Evolutionary conservation across 2,888 invertebrate species (phyloP), one percentile per base, ranked within the genome.

Genomic region (Zygogramma bicolorata): DNA sequence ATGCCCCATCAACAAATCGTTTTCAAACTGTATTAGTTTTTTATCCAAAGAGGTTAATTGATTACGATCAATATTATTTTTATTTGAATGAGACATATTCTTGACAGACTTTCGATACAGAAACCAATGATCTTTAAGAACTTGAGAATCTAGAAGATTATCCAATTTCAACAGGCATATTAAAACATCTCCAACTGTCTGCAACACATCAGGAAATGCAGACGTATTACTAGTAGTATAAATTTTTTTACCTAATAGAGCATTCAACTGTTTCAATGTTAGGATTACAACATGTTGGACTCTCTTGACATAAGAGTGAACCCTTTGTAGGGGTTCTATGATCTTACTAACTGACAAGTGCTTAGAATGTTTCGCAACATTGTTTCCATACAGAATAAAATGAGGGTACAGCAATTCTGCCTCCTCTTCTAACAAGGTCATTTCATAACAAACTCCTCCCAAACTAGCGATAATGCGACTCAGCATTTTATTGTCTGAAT

Each of bases 401-500:
- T 90, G 90, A 73, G 88, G 87, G 79, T 91, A 92, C 85, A 89
- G 91, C 88, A 89, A 89, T 70, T 89, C 88, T 7, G 94, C 93
- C 85, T 95, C 93, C 66, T 88, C 86, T 79, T 91, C 90, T 15
- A 97, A 88, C 65, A 89, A 85, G 67, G 90, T 88, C 71, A 95
- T 91, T 88, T 97, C 97, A 78, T 91, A 89, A 85, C 95, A 95
- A 1, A 96, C 88, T 7, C 94, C 91, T 15, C 93, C 92, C 71
- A 97, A 90, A 0, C 95, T 94, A 49, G 93, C 91, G 7, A 97
- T 88, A 58, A 96, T 90, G 87, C 94, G 93, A 38, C 93, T 93
- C 80, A 97, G 89, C 61, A 93, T 88, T 83, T 93, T 94, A 84
- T 96, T 96, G 86, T 97, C 96, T 25, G 95, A 95, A 77, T 94